phyloP scores from a whole-genome alignment of 2,888 invertebrate genomes.

The Hirtodrosophila cameraria region DNA sequence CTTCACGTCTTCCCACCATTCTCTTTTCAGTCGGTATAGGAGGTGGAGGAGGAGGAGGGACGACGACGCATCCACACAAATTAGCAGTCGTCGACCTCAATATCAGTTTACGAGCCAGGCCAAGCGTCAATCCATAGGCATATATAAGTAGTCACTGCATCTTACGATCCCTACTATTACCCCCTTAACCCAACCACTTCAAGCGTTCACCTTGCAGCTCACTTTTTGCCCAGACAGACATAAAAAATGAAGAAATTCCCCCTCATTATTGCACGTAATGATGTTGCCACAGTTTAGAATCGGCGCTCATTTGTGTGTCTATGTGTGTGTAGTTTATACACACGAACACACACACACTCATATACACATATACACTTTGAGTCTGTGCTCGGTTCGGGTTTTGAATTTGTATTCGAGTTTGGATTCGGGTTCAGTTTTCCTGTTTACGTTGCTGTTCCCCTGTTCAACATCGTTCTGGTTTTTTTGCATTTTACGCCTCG shows the following conservation, averaged over 20 bases:
- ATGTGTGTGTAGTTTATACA: conserved; percentile 1
- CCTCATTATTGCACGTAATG: conserved; percentile 70
- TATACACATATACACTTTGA: conserved; percentile 12
- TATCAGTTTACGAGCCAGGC: conserved; percentile 73
- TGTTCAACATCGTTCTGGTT: conserved; percentile 69
- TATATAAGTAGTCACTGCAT: conserved; percentile 24
- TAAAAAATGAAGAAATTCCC: conserved; percentile 51
- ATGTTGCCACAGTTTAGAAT: conserved; percentile 76
- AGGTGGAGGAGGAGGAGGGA: no score
- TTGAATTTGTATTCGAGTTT: conserved; percentile 38
- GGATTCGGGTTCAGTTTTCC: conserved; percentile 51
- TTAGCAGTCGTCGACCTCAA: conserved; percentile 79
- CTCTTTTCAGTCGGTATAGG: conserved; percentile 13
- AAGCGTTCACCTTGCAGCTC: conserved; percentile 40
- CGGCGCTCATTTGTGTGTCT: conserved; percentile 50
- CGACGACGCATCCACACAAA: conserved; percentile 64
- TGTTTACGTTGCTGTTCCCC: conserved; percentile 66
- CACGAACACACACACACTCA: background rate
- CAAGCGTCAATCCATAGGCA: conserved; percentile 45
- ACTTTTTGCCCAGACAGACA: conserved; percentile 44
- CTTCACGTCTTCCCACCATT: conserved; percentile 6
- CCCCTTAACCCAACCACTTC: background rate
- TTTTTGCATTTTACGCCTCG: conserved; percentile 66
- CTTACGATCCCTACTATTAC: background rate
- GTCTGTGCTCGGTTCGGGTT: conserved; percentile 46